Base-by-base conservation (phyloP, 2,797 vertebrate genomes). In the Coregonus ussuriensis region DNA sequence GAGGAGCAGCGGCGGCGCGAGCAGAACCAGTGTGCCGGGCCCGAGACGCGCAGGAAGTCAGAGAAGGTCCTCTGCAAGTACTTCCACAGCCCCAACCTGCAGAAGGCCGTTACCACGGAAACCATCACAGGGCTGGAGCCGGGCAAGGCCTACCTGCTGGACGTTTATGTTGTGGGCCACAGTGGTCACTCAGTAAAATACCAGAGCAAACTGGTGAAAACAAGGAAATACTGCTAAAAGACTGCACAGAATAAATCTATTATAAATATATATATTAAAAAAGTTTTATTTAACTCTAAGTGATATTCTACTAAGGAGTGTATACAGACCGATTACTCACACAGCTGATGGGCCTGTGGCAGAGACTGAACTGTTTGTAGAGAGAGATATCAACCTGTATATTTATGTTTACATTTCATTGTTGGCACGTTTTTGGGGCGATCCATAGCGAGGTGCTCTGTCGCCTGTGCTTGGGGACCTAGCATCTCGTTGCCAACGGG, bases 51-150 rank as follows among this genome's bases (percentile, higher is more conserved):
- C 83, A 95, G 96, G 93, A 99, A 97, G 89, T 96, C 95, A 0
- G 98, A 99, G 82, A 99, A 99, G 84, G 96, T 99, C 83, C 94
- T 99, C 82, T 99, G 98, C 94, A 99, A 99, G 91, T 98, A 98
- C 81, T 99, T 99, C 93, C 96, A 98, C 90, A 98, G 98, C 83
- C 96, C 96, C 56, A 99, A 97, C 89, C 96, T 96, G 78, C 97
- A 98, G 91, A 98, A 97, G 85, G 98, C 98, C 54, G 98, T 99
- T 84, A 98, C 98, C 78, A 99, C 98, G 83, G 98, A 99, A 91
- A 99, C 96, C 87, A 94, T 99, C 86, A 91, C 89, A 7, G 97
- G 96, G 72, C 95, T 99, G 78, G 95, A 97, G 90, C 93, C 96
- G 0, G 97, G 97, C 77, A 98, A 94, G 89, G 96, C 96, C 80